A percentile compares a stretch with the other conserved stretches of the same genome.
These are phyloP conservation scores for Elgaria multicarinata DNA, from an alignment of 2,113 vertebrate species.

Conservation along the genomic window DNA sequence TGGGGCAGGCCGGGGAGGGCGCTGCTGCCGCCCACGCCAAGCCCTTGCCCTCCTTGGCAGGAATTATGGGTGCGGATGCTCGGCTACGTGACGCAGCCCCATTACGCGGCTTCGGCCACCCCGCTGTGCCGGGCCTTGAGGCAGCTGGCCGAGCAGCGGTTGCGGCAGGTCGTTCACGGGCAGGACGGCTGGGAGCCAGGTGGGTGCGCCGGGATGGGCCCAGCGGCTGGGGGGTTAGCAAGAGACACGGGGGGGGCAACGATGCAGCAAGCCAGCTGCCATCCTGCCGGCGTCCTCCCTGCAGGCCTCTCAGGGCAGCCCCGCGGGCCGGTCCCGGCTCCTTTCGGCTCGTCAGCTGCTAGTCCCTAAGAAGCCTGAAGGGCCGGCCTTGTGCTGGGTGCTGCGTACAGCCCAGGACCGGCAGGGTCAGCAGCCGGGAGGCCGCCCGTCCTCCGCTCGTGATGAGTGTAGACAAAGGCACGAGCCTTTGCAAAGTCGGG, in stretches of 20 bases:
- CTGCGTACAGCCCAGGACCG: background rate
- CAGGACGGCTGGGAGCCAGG: background rate
- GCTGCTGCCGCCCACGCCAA: too few relatives aligned
- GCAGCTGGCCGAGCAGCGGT: background rate
- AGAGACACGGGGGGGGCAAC: too few relatives aligned
- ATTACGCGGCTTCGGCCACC: background rate
- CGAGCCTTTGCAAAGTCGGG: background rate
- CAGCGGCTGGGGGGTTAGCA: background rate
- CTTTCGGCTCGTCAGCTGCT: background rate
- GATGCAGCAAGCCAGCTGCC: too few relatives aligned
- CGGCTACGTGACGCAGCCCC: background rate
- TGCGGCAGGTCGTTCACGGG: background rate
- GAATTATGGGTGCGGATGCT: conserved; percentile 10
- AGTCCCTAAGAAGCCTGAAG: background rate
- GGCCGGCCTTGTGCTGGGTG: background rate
- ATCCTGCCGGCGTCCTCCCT: too few relatives aligned
- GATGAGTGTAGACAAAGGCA: background rate
- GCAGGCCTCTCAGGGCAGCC: background rate
- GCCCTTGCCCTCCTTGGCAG: background rate
- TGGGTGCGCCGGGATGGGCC: background rate
- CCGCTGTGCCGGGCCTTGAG: conserved; percentile 2
- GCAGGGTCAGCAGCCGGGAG: too few relatives aligned
- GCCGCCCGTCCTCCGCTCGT: background rate
- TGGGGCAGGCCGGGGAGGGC: background rate
- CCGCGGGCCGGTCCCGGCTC: background rate